Evolutionary conservation across 2,888 invertebrate species (phyloP), one percentile per base, ranked within the genome.

Genomic region (Protula sp.): DNA sequence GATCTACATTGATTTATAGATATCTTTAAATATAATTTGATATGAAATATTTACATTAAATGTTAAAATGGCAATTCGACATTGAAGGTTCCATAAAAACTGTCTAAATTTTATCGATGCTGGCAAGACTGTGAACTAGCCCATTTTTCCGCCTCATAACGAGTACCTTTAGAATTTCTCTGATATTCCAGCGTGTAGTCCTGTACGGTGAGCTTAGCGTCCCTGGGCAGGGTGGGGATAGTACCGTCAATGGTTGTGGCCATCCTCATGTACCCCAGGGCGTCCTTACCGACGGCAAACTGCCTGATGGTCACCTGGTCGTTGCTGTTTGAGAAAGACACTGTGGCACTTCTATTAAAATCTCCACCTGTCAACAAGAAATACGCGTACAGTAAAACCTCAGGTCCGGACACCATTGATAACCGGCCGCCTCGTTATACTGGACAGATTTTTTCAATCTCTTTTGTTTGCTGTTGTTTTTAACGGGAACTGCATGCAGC

Each of bases 141-240:
- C n/a, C n/a, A n/a, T n/a, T n/a, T n/a, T n/a, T n/a, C n/a, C n/a
- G n/a, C n/a, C n/a, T n/a, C n/a, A 38, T 19, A 38, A 38, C 9
- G 38, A 14, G 9, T 76, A 72, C 92, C 92, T 27, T 87, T 83
- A 62, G 85, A 83, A 3, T 88, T 86, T 58, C 87, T 82, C 0
- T 88, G 88, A 76, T 90, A 93, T 70, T 92, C 89, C 77, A 94
- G 92, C 68, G 89, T 88, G 76, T 89, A 92, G 74, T 94, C 92
- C 1, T 86, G 83, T 59, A 92, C 85, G 55, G 87, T 87, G 22
- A 95, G 83, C 71, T 86, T 87, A 0, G 86, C 84, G 9, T 86
- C 87, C 1, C 82, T 76, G 0, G 85, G 83, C 27, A 92, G 79
- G 3, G 84, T 78, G 0, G 98, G 97, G 47, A 95, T 83, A 1